These are phyloP conservation scores for Hemichromis elongatus DNA, from an alignment of 2,113 vertebrate species.

Conservation along the genomic window DNA sequence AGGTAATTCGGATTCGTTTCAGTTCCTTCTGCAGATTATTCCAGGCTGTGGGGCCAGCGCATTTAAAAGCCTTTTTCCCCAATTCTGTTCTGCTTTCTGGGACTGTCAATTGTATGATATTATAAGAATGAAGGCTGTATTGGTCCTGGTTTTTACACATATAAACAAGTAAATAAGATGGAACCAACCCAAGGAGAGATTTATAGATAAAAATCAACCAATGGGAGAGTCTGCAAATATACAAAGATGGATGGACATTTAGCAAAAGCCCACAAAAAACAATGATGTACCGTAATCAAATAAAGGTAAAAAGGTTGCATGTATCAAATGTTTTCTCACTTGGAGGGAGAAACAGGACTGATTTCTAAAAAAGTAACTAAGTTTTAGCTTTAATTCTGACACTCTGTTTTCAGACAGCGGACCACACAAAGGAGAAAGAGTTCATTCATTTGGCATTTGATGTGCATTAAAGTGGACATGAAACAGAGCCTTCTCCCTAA, in stretches of 20 bases:
- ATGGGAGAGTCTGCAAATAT: not conserved
- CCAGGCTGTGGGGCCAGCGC: fast-evolving
- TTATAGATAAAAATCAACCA: not conserved
- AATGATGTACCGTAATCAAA: no score
- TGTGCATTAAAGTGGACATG: no score
- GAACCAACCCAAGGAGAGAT: not conserved
- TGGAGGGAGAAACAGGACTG: no score
- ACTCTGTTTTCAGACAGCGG: no score
- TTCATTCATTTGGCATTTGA: no score
- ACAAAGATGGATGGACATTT: not conserved
- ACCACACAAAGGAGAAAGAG: no score
- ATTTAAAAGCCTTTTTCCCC: not conserved
- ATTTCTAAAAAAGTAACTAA: no score
- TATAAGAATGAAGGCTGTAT: not conserved
- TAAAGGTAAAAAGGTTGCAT: no score
- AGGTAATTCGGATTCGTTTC: not conserved
- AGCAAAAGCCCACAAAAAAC: fast-evolving
- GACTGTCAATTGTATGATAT: not conserved
- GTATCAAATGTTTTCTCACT: no score
- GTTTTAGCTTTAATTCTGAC: no score
- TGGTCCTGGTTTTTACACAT: fast-evolving
- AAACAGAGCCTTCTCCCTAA: no score
- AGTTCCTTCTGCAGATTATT: not conserved
- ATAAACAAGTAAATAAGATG: not conserved
- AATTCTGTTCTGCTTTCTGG: not conserved